Base-by-base conservation (phyloP, 1,140 invertebrate species). In the Phortica variegata region DNA sequence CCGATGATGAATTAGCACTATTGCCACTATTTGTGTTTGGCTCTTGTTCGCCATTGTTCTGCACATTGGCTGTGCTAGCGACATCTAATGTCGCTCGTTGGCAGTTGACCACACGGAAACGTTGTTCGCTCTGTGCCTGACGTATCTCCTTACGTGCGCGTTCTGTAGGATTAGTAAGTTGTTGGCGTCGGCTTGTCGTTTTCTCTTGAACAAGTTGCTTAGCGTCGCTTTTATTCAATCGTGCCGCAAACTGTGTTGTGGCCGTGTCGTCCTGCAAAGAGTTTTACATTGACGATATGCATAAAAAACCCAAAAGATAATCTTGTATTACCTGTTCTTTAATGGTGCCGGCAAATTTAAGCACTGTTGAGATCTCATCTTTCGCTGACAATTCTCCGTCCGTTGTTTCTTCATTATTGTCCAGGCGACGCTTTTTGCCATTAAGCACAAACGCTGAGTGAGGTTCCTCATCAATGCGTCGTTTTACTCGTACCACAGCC, bases 341-440 rank as follows among this genome's bases (percentile, higher is more conserved):
- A 5, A 82, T 59, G 12, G 82, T 84, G 50, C 80, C 81, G 16
- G 80, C 81, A 60, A 84, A 82, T 59, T 80, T 81, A 0, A 83
- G 60, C 43, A 83, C 70, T 31, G 81, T 68, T 9, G 74, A 78
- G 5, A 78, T 16, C 32, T 72, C 65, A 32, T 55, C 76, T 48
- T 72, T 51, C 32, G 45, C 47, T 29, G 42, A 9, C 18, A 10
- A n/a, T n/a, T n/a, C n/a, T 54, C 48, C 41, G 37, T 43, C 41
- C 45, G 42, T 44, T 37, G 10, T 9, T 17, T 45, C 49, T 16
- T 43, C 50, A 19, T 66, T 59, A 39, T 66, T 49, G 3, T 71
- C 72, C 19, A 68, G 50, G 9, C 81, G 82, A 36, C 72, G 68
- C 17, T 75, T 73, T 65, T 84, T 84, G 52, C 80, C 81, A 43